Conservation (phyloP, 2,113 vertebrate genomes). For the Dermatemys mawii region DNA sequence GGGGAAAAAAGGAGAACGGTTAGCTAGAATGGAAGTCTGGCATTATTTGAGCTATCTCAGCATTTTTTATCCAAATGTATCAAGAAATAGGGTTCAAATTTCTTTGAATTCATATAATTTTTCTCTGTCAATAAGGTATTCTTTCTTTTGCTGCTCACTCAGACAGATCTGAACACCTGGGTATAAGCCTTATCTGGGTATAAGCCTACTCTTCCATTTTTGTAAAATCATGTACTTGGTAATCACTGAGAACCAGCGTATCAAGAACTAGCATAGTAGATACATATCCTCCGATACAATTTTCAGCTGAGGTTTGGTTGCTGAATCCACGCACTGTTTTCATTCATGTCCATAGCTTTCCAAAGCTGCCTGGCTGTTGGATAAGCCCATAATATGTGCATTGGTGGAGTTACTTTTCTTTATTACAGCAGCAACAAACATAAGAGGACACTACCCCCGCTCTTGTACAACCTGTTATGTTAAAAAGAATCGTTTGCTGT, state of each 20-base stretch:
- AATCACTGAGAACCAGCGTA: not conserved
- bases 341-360: not conserved
- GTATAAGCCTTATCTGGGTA: no score
- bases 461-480: not conserved
- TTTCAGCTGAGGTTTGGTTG: not conserved
- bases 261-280: not conserved
- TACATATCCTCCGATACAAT: not conserved
- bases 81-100: not conserved
- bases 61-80: not conserved
- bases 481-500: not conserved
- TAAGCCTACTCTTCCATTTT: not conserved
- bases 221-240: not conserved
- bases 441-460: not conserved
- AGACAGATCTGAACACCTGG: not conserved
- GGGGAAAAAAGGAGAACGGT: not conserved
- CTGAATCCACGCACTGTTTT: no score
- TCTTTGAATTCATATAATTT: not conserved
- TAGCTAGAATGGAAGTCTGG: not conserved
- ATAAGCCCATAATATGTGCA: not conserved
- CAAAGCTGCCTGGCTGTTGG: not conserved
- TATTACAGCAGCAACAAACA: not conserved
- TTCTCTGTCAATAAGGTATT: not conserved
- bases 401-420: not conserved
- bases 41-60: not conserved
- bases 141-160: not conserved